These are phyloP conservation scores for Leptinotarsa undecemlineata DNA, from an alignment of 1,140 invertebrate genomes.

Conservation along the genomic window DNA sequence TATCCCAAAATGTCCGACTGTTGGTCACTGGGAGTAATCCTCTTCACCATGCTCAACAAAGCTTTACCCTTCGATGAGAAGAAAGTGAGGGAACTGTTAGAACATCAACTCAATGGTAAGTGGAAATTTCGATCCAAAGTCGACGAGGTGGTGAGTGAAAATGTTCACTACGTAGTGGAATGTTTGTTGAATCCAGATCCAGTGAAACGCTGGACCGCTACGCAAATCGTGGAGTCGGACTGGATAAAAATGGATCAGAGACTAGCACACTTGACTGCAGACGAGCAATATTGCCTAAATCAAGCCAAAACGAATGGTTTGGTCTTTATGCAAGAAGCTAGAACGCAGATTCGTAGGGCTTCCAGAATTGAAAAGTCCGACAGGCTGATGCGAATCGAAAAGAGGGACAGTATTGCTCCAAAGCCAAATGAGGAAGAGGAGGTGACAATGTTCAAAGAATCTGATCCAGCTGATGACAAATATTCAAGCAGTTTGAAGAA, in stretches of 20 bases:
- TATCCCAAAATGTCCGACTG: conserved; percentile 66
- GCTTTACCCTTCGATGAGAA: conserved; percentile 81
- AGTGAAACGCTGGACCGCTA: background rate
- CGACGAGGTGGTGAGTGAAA: conserved; percentile 52
- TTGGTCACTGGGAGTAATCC: conserved; percentile 71
- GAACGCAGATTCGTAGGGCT: background rate
- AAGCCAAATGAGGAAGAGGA: background rate
- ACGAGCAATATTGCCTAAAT: background rate
- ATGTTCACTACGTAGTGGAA: conserved; percentile 62
- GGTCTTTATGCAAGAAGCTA: background rate
- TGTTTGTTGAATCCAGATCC: conserved; percentile 70
- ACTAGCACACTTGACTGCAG: background rate
- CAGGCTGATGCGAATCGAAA: background rate
- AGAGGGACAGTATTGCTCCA: background rate
- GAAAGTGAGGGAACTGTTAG: conserved; percentile 70
- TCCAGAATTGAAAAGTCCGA: conserved; percentile 8
- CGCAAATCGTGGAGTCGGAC: background rate
- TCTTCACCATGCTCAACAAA: conserved; percentile 75
- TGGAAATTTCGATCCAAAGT: conserved; percentile 70
- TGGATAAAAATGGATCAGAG: conserved; percentile 20
- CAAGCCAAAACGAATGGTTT: background rate
- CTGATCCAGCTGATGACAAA: background rate
- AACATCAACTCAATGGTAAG: conserved; percentile 63
- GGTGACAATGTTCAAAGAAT: background rate
- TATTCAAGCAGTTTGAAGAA: background rate